phyloP scores from a whole-genome alignment of 2,113 vertebrate genomes.

The Microtus richardsoni region DNA sequence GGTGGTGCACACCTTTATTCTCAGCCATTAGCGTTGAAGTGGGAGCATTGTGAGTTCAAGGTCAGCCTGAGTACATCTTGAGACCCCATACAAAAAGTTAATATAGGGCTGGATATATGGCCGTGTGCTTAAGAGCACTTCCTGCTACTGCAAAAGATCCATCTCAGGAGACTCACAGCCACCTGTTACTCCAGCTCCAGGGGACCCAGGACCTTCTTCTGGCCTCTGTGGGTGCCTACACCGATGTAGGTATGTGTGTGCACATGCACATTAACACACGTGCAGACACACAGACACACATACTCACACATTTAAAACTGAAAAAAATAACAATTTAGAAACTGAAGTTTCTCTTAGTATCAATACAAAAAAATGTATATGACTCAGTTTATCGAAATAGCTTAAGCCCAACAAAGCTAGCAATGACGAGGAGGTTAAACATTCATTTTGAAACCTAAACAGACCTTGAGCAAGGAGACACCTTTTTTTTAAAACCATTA shows the following conservation, averaged over 20 bases:
- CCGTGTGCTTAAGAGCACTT: neutral
- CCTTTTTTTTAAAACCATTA: too few relatives aligned
- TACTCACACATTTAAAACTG: neutral
- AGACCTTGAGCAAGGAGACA: too few relatives aligned
- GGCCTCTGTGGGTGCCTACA: neutral
- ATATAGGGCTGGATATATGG: neutral
- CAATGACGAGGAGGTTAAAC: too few relatives aligned
- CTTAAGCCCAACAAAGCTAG: too few relatives aligned
- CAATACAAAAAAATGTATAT: too few relatives aligned
- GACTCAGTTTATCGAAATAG: too few relatives aligned
- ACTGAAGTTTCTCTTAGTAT: too few relatives aligned
- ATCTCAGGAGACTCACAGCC: neutral
- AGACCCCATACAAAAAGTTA: neutral
- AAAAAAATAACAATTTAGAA: too few relatives aligned
- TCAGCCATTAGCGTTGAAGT: neutral
- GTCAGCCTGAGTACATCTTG: neutral
- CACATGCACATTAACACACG: too few relatives aligned
- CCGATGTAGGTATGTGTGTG: too few relatives aligned
- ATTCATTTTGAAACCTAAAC: too few relatives aligned
- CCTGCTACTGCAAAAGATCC: neutral
- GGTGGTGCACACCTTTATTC: neutral
- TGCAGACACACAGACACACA: neutral
- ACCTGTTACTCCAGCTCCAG: neutral
- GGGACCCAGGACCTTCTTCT: too few relatives aligned
- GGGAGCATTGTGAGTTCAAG: neutral